Evolutionary conservation across 2,113 vertebrate genomes (phyloP), one percentile per base, ranked within the genome.

Genomic region (Podocnemis expansa): DNA sequence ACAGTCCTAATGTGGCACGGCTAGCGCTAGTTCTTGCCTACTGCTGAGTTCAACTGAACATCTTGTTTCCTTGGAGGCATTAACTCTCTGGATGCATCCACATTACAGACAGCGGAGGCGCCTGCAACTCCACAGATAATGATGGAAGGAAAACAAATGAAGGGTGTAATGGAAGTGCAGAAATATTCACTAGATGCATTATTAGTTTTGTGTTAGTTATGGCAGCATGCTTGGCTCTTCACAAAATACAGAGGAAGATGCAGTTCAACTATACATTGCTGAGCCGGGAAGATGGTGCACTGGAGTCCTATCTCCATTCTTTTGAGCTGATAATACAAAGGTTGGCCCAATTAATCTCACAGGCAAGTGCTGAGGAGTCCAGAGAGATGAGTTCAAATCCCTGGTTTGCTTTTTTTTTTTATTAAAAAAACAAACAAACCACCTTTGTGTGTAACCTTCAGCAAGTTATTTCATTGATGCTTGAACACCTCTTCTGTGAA

Each of bases 171-270:
- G 93, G 82, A 97, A 95, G 84, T 82, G 56, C 38, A 78, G 83
- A 94, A 95, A 89, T 63, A 73, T 78, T 73, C 95, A 96, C 88
- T 87, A 49, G 76, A 84, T 87, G 94, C 79, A 60, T 95, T 97
- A 90, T 93, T 91, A 93, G 43, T 52, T n/a, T n/a, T n/a, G n/a
- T n/a, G 43, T 52, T 94, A 94, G 52, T 78, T 81, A 80, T n/a
- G 24, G 41, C 73, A 7, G 73, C 41, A 29, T 7, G 5, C 54
- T 94, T 73, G 63, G n/a, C 27, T 84, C 80, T 80, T 24, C 63
- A 34, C 56, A 90, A 90, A 95, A 81, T 1, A 88, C 85, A 55
- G 2, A 19, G n/a, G 84, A 84, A 95, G 93, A 91, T 31, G 22
- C 43, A 29, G 56, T 80, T 85, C 38, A 89, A 13, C 38, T 8